Base-by-base conservation (phyloP, 2,797 vertebrate genomes). In the Anolis apletophallus region DNA sequence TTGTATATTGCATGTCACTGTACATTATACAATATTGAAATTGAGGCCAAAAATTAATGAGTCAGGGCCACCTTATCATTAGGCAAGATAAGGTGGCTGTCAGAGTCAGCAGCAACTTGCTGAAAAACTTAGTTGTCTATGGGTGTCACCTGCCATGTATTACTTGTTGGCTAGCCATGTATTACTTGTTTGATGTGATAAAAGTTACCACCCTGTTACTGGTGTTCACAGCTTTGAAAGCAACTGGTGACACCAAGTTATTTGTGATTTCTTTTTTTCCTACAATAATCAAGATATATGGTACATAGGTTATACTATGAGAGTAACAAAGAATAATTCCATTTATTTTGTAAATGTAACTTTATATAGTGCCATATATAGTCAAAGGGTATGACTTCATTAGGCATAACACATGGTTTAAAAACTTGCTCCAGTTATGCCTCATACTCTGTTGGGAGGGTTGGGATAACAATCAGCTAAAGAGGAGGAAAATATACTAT, bases 11-110 rank as follows among this genome's bases (percentile, higher is more conserved):
- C 46, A 40, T 5, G 5, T 40, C 40, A 46, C 46, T 46, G 46
- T 46, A 46, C 3, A 1, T 46, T 36, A 26, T 78, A 82, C 89
- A 83, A 52, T 69, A 87, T 86, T 86, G 26, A 81, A 80, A 1
- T 40, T 84, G 50, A 88, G 76, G 91, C 88, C 23, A 17, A 12
- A 68, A 52, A 84, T 86, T 46, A 91, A 72, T 36, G 69, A 3
- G 6, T 72, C 69, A 72, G 19, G 14, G 34, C 23, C 19, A 72
- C 67, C 13, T n/a, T 68, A 16, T n/a, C 19, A 32, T 69, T 69
- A 6, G 67, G n/a, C 67, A 72, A 17, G 17, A 72, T 64, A 11
- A 26, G 34, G 34, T 19, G 34, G 69, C 32, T 72, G 34, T 34
- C n/a, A 14, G 32, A 17, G 32, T 68, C 12, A 36, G 17, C 32